These are phyloP conservation scores for Aphrocallistes beatrix DNA, from an alignment of 37 sponge, comb jelly and placozoan genomes.

Conservation along the genomic window DNA sequence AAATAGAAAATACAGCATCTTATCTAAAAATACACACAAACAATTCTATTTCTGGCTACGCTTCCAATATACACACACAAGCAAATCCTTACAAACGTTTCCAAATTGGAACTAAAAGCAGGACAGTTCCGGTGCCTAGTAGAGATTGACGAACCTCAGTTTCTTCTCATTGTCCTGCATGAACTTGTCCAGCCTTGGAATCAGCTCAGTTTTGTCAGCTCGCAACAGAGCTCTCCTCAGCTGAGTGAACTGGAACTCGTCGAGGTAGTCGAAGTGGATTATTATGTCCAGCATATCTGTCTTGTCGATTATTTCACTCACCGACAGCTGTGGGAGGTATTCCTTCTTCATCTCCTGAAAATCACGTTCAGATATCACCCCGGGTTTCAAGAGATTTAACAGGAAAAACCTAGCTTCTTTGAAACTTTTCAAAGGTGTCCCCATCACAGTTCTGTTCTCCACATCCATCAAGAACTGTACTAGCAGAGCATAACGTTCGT, in stretches of 20 bases:
- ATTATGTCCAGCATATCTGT: neutral
- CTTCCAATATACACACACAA: too few relatives aligned
- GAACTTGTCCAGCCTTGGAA: neutral
- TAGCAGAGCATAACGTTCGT: neutral
- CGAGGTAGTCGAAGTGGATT: neutral
- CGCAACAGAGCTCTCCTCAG: neutral
- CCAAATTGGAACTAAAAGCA: too few relatives aligned
- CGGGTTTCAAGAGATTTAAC: neutral
- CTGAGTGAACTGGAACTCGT: neutral
- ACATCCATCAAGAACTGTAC: neutral
- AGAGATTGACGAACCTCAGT: neutral
- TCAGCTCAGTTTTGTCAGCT: neutral
- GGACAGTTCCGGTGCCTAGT: neutral
- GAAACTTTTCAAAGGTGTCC: neutral
- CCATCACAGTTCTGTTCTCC: neutral
- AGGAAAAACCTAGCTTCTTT: neutral
- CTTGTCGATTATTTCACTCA: neutral
- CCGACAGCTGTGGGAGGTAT: neutral
- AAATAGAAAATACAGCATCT: neutral
- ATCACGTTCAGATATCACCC: neutral
- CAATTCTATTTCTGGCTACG: neutral
- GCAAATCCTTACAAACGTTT: too few relatives aligned
- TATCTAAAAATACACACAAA: neutral
- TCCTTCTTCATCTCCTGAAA: slow-evolving; percentile 10
- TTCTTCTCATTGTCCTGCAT: neutral